Base-by-base conservation (phyloP, 2,797 vertebrate species). In the Mionectes olivaceus region DNA sequence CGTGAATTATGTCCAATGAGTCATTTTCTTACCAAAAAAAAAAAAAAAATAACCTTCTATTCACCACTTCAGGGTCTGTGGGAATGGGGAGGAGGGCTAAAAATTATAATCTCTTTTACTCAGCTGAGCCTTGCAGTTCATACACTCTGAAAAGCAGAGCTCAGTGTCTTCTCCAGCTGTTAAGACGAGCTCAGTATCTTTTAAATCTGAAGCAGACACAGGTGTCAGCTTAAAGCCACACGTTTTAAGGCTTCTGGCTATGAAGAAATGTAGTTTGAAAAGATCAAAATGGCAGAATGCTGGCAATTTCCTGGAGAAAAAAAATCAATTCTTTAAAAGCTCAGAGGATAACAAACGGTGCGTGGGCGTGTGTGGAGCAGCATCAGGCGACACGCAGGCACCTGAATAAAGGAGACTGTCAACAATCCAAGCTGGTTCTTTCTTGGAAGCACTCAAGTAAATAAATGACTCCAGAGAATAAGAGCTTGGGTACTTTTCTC, bases 1-100 rank as follows among this genome's bases (percentile, higher is more conserved):
- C 3, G 8, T 75, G 68, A 92, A 91, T 91, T 91, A 92, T 87
- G 97, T 92, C 87, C 86, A 94, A 23, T 96, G 95, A 97, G 84
- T 95, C 95, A 94, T 80, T 97, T 88, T 92, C 88, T 82, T 56
- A 83, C 18, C 32, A 19, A 65, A 59, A 27, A 92, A 75, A 19
- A 69, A 71, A 93, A 52, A 14, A 8, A 21, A 57, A 69, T 77
- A 92, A 37, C 82, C 74, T 75, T 43, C 90, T 87, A 76, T 95
- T 96, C 90, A 91, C 57, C 73, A 59, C 52, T 77, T 70, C 1
- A 1, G 37, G 52, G 47, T 44, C 55, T 59, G 43, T 28, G 81
- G 47, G 76, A 89, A 82, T 13, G 28, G 49, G 55, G 27, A 80
- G 28, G 64, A 92, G 25, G 30, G 71, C 61, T 94, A 87, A 93